Evolutionary conservation across 2,888 invertebrate genomes (phyloP).

Genomic region (Pammene fasciana): DNA sequence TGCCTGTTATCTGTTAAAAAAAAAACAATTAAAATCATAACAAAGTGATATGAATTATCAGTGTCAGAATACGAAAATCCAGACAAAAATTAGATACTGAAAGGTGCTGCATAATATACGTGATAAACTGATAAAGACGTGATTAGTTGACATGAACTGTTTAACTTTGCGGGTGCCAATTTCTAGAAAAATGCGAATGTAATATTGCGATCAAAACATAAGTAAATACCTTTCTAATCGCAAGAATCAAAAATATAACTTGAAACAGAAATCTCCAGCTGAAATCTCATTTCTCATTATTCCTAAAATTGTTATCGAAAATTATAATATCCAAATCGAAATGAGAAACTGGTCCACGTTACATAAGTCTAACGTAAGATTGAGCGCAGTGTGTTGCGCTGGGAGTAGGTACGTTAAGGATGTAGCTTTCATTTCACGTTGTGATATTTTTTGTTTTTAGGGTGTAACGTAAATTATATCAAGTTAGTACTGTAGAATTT

Average conservation of each 20-base stretch:
- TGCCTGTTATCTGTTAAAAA: background rate
- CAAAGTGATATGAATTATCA: no score
- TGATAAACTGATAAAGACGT: no score
- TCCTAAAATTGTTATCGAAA: background rate
- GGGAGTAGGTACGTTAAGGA: conserved; percentile 11
- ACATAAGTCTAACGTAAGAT: conserved; percentile 30
- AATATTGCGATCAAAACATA: no score
- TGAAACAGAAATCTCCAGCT: background rate
- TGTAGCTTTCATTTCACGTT: conserved; percentile 32
- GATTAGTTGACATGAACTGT: no score
- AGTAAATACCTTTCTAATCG: no score
- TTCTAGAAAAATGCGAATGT: no score
- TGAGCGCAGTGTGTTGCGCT: conserved; percentile 6
- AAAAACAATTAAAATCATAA: no score
- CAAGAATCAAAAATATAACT: no score
- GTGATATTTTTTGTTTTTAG: conserved; percentile 36
- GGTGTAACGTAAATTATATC: conserved; percentile 25
- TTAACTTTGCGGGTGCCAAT: no score
- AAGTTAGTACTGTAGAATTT: conserved; percentile 22
- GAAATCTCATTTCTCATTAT: background rate
- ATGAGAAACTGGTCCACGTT: conserved; percentile 38
- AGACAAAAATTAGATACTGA: no score
- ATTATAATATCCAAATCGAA: conserved; percentile 6
- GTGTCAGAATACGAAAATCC: no score
- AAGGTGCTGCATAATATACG: no score